Conservation (phyloP, 2,888 invertebrate species). For the Encarsia formosa region DNA sequence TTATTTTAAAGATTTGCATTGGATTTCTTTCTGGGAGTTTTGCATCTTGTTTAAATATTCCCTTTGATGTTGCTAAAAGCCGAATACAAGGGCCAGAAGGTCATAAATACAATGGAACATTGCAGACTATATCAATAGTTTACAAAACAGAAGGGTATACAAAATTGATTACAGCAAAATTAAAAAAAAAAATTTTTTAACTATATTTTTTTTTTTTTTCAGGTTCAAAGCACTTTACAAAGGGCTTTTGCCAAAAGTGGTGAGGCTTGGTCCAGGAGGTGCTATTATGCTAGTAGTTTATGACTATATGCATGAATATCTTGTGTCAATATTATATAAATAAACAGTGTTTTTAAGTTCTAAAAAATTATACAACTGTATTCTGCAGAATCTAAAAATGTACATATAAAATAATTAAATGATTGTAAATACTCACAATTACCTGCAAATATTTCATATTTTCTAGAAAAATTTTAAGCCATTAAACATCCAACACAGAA, state of each 20-base stretch:
- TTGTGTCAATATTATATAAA: conserved; percentile 48
- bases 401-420: conserved; percentile 1
- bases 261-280: conserved; percentile 89
- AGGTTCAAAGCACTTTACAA: conserved; percentile 86
- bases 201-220: conserved; percentile 37
- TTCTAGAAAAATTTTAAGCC: neutral
- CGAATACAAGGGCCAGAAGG: conserved; percentile 91
- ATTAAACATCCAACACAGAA: conserved; percentile 41
- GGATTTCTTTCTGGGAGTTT: conserved; percentile 85
- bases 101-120: conserved; percentile 70
- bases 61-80: conserved; percentile 94
- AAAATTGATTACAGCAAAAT: neutral
- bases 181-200: conserved; percentile 2
- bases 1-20: conserved; percentile 53
- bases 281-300: conserved; percentile 93
- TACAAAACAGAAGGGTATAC: conserved; percentile 83
- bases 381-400: neutral
- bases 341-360: neutral
- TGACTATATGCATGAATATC: conserved; percentile 76
- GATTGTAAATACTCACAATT: conserved; percentile 17
- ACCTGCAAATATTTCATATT: conserved; percentile 14
- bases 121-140: conserved; percentile 68
- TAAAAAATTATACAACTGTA: neutral
- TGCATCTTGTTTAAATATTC: conserved; percentile 86
- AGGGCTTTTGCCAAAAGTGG: conserved; percentile 84